A percentile compares a stretch with the other conserved stretches of the same genome.
Evolutionary conservation across 2,113 vertebrate species (phyloP).

Genomic region (Cichladusa arquata): DNA sequence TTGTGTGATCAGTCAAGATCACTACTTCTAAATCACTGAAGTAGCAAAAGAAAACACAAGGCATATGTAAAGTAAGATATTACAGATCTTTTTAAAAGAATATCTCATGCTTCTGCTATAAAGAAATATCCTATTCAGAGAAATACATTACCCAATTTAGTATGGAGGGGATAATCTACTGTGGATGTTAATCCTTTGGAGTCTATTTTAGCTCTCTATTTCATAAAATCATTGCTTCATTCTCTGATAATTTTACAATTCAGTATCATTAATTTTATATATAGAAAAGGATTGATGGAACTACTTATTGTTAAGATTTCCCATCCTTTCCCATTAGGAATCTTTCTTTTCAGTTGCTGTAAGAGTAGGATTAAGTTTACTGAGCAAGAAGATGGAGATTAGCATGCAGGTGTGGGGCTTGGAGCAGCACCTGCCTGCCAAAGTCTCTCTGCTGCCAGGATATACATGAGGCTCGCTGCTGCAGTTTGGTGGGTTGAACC

Average conservation of each 20-base stretch:
- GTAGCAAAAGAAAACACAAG: neutral
- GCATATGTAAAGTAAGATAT: neutral
- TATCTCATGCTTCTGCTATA: neutral
- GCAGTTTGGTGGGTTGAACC: neutral
- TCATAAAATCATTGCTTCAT: conserved; percentile 12
- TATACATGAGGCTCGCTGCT: rapidly evolving
- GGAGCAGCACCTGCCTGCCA: neutral
- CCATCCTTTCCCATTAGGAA: neutral
- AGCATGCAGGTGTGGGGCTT: neutral
- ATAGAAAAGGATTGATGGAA: neutral
- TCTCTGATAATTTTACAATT: conserved; percentile 40
- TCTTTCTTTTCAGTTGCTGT: neutral
- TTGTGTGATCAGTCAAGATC: neutral
- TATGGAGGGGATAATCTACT: conserved; percentile 42
- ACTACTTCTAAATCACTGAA: neutral
- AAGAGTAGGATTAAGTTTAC: conserved; percentile 1
- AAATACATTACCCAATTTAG: conserved; percentile 40
- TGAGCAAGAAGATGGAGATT: neutral
- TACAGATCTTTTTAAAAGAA: neutral
- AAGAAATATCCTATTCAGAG: conserved; percentile 9
- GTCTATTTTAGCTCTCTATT: conserved; percentile 34
- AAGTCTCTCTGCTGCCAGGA: neutral
- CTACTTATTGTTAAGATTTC: conserved; percentile 17
- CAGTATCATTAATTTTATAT: conserved; percentile 21
- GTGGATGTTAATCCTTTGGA: conserved; percentile 44